Evolutionary conservation across 2,113 vertebrate genomes (phyloP), one percentile per base, ranked within the genome.

Genomic region (Anas platyrhynchos): DNA sequence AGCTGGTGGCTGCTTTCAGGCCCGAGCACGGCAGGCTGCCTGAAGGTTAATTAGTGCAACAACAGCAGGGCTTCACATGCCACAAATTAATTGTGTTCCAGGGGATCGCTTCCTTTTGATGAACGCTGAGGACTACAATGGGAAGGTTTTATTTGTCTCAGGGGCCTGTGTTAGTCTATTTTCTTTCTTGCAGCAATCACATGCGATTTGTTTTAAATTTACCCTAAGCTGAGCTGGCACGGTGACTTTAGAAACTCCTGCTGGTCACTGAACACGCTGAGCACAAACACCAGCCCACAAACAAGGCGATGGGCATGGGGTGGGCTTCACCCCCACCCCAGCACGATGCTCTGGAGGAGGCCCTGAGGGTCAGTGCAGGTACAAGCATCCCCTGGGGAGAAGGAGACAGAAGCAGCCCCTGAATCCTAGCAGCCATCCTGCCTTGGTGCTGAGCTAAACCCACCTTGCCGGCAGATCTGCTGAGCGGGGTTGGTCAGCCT

Each of bases 61-160:
- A 7, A 3, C 38, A 75, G 81, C 68, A 86, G 85, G 62, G 32
- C 68, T 66, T 73, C 2, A 7, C 29, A 48, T 3, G 61, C 27
- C 9, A 68, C 65, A 41, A 80, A 58, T 86, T 29, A 48, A 94
- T 65, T 2, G 34, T 1, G 6, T 93, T 91, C 36, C 50, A 75
- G 93, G 68, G 86, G 48, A 78, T 68, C 20, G 68, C 38, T 91
- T 73, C 76, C 73, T 81, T 83, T 65, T 59, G 68, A 62, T 6
- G 4, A 83, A 34, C 1, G 25, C 48, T 0, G 2, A 67, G n/a
- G 52, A 86, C 65, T 65, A 29, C 68, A 74, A 5, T 1, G 52
- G 89, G 83, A 93, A 92, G 91, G 82, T 88, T 76, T 95, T 16
- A 56, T 50, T 86, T 44, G 68, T 92, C 89, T 84, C 79, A 46